Evolutionary conservation across 30 jellyfish, hydroid and myxozoan genomes (phyloP).

Genomic region (Calvadosia cruxmelitensis): DNA sequence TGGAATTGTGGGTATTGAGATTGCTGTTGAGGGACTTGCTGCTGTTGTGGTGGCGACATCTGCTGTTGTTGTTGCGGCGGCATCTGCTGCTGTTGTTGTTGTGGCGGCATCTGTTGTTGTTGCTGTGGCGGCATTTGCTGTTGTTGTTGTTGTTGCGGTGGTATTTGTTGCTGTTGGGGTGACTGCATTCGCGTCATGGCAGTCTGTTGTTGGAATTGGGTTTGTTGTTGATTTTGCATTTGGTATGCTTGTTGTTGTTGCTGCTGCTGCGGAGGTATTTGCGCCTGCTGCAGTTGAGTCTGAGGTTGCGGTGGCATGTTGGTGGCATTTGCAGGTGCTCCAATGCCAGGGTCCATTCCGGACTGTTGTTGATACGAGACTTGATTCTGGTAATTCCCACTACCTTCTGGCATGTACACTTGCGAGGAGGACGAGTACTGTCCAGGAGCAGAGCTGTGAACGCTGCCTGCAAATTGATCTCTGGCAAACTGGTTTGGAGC

Average conservation of each 20-base stretch:
- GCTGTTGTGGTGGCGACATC: constrained; percentile 34
- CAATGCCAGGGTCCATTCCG: constrained; percentile 1
- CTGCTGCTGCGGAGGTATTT: constrained; percentile 21
- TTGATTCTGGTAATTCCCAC: too few relatives aligned
- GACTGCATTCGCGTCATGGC: not conserved
- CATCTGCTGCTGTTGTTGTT: constrained; percentile 22
- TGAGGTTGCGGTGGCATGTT: not conserved
- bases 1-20: constrained; percentile 15
- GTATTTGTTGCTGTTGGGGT: constrained; percentile 21
- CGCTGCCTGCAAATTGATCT: not conserved
- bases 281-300: constrained; percentile 7
- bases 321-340: not conserved
- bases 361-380: constrained; percentile 9
- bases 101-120: constrained; percentile 7
- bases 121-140: constrained; percentile 22
- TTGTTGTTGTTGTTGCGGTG: constrained; percentile 15
- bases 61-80: constrained; percentile 15
- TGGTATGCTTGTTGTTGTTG: constrained; percentile 13
- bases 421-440: not conserved
- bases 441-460: not conserved
- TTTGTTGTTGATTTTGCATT: constrained; percentile 6
- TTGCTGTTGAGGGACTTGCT: constrained; percentile 6
- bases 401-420: too few relatives aligned
- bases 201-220: constrained; percentile 4
- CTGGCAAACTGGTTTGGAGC: constrained; percentile 1